phyloP scores from a whole-genome alignment of 1,140 invertebrate genomes.

The Chrysomallon squamiferum region DNA sequence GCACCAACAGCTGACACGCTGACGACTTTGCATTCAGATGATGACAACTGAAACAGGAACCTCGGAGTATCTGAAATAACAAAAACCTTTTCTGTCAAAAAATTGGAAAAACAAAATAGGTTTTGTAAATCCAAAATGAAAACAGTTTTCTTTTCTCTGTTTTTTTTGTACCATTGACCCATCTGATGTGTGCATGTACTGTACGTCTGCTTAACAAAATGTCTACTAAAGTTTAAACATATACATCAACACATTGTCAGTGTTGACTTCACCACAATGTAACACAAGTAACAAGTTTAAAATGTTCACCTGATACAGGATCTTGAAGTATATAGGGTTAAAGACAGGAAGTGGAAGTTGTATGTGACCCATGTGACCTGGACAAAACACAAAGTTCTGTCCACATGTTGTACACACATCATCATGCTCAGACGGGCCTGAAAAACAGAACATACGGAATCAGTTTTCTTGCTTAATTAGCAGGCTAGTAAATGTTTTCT shows the following conservation, averaged over 20 bases:
- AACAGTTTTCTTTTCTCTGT: too few species aligned
- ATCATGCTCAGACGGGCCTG: conserved; percentile 65
- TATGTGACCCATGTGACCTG: conserved; percentile 96
- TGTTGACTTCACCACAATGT: too few species aligned
- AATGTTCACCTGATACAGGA: conserved; percentile 76
- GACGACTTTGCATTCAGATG: conserved; percentile 49
- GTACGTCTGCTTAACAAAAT: too few species aligned
- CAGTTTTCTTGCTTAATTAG: not conserved
- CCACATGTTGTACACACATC: conserved; percentile 86
- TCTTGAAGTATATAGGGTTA: conserved; percentile 89
- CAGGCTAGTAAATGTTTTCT: not conserved
- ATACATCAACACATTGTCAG: too few species aligned
- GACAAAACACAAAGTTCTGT: conserved; percentile 74
- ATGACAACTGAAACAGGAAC: conserved; percentile 67
- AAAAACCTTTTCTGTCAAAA: not conserved
- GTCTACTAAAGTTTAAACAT: too few species aligned
- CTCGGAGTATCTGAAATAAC: conserved; percentile 69
- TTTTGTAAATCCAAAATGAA: too few species aligned
- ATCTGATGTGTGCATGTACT: too few species aligned
- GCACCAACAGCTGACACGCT: conserved; percentile 66
- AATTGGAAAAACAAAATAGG: not conserved
- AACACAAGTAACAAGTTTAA: too few species aligned
- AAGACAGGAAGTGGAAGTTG: conserved; percentile 87
- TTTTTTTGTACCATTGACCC: too few species aligned
- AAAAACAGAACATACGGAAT: conserved; percentile 2